Evolutionary conservation across 2,888 invertebrate genomes (phyloP).

Genomic region (Diarsia rubi): DNA sequence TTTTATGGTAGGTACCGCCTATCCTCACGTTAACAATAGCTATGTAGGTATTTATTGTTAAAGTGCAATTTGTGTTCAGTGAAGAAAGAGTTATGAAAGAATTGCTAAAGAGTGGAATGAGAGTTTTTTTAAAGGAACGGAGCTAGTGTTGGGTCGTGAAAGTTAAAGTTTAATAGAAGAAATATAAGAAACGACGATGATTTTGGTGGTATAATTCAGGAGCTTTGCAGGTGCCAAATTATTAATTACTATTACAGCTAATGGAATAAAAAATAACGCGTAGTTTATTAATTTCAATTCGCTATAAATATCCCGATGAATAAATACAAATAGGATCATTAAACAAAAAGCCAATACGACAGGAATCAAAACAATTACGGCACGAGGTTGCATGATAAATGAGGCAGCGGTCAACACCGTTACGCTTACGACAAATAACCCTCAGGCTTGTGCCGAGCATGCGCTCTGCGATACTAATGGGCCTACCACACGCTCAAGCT

Average conservation of each 20-base stretch:
- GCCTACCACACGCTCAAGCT: too few relatives aligned
- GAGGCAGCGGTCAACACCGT: slow-evolving; percentile 62
- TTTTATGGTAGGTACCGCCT: background rate
- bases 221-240: background rate
- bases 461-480: slow-evolving; percentile 58
- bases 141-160: background rate
- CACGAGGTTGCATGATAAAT: slow-evolving; percentile 63
- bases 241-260: background rate
- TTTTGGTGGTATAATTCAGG: background rate
- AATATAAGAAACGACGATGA: background rate
- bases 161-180: background rate
- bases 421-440: slow-evolving; percentile 69
- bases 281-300: slow-evolving; percentile 1
- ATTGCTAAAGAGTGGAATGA: background rate
- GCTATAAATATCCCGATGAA: slow-evolving; percentile 8
- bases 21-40: background rate
- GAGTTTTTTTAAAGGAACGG: background rate
- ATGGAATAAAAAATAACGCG: background rate
- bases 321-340: slow-evolving; percentile 43
- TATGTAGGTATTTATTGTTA: too few relatives aligned
- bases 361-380: slow-evolving; percentile 65
- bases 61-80: background rate
- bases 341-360: slow-evolving; percentile 53
- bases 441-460: slow-evolving; percentile 63
- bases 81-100: slow-evolving; percentile 1